These are phyloP conservation scores for Doris montereyensis DNA, from an alignment of 2,888 invertebrate species.

Conservation along the genomic window DNA sequence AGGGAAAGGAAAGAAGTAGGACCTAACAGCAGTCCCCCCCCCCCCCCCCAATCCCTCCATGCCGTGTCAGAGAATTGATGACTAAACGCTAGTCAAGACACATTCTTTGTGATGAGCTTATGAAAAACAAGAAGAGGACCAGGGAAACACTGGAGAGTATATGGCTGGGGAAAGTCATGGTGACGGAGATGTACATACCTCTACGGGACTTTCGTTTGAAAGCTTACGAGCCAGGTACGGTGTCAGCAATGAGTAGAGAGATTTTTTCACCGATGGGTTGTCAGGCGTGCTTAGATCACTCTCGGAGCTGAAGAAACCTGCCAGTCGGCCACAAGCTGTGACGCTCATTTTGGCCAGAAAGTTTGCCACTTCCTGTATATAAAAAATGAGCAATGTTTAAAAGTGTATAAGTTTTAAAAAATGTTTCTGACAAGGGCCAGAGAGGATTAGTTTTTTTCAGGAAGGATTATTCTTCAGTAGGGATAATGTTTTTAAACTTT, in stretches of 20 bases:
- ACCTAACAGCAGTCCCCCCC: too few relatives aligned
- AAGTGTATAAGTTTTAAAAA: too few relatives aligned
- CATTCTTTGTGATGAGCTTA: too few relatives aligned
- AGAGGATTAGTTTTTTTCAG: too few relatives aligned
- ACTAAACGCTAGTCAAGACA: too few relatives aligned
- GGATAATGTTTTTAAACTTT: too few relatives aligned
- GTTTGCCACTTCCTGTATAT: conserved; percentile 88
- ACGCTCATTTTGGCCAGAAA: conserved; percentile 90
- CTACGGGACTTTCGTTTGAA: conserved; percentile 81
- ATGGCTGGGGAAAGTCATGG: neutral
- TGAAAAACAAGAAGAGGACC: neutral
- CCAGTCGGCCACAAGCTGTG: conserved; percentile 86
- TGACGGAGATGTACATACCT: conserved; percentile 78
- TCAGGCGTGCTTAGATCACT: conserved; percentile 76
- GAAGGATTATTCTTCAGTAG: too few relatives aligned
- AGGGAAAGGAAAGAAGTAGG: too few relatives aligned
- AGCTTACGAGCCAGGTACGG: conserved; percentile 88
- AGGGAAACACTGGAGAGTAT: neutral
- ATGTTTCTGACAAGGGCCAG: too few relatives aligned
- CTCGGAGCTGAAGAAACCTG: conserved; percentile 75
- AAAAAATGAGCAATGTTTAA: neutral
- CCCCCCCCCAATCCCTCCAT: too few relatives aligned
- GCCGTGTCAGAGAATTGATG: too few relatives aligned
- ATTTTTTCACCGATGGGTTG: conserved; percentile 79
- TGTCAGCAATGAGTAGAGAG: conserved; percentile 83